These are phyloP conservation scores for Sylvilagus floridanus DNA, from an alignment of 2,797 vertebrate species.

Conservation along the genomic window DNA sequence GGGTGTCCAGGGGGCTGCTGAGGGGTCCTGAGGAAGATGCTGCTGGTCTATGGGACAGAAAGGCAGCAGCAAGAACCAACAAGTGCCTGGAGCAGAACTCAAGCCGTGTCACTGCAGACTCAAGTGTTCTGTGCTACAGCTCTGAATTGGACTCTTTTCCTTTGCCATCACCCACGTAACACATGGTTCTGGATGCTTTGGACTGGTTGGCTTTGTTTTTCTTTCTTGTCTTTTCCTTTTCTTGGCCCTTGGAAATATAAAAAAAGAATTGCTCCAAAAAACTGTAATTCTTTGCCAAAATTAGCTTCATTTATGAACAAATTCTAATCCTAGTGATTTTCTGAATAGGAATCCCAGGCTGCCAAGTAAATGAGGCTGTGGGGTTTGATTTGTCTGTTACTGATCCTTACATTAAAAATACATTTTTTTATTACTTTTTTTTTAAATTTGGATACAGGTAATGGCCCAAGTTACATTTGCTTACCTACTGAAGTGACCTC, in stretches of 20 bases:
- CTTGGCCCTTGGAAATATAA: slow-evolving; percentile 28
- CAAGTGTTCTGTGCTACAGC: not conserved
- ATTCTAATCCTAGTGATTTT: slow-evolving; percentile 56
- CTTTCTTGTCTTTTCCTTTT: not conserved
- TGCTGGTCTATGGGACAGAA: not conserved
- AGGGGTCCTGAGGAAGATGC: not conserved
- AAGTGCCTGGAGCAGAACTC: not conserved
- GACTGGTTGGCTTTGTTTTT: not conserved
- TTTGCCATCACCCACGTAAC: not conserved
- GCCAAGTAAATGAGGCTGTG: not conserved
- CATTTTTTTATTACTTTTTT: slow-evolving; percentile 9
- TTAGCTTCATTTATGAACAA: slow-evolving; percentile 53
- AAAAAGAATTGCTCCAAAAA: slow-evolving; percentile 44
- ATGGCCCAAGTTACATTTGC: slow-evolving; percentile 65
- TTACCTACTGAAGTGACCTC: slow-evolving; percentile 53
- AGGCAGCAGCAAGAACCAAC: not conserved
- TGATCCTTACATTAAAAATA: slow-evolving; percentile 70
- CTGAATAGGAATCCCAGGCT: slow-evolving; percentile 1
- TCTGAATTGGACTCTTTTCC: slow-evolving; percentile 36
- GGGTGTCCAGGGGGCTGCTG: not conserved
- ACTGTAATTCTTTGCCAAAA: slow-evolving; percentile 60
- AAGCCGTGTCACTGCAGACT: not conserved
- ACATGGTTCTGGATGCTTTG: not conserved
- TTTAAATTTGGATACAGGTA: slow-evolving; percentile 50
- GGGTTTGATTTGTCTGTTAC: slow-evolving; percentile 55